Base-by-base conservation (phyloP, 35 echinoderm and acorn worm species). In the Apostichopus parvimensis region DNA sequence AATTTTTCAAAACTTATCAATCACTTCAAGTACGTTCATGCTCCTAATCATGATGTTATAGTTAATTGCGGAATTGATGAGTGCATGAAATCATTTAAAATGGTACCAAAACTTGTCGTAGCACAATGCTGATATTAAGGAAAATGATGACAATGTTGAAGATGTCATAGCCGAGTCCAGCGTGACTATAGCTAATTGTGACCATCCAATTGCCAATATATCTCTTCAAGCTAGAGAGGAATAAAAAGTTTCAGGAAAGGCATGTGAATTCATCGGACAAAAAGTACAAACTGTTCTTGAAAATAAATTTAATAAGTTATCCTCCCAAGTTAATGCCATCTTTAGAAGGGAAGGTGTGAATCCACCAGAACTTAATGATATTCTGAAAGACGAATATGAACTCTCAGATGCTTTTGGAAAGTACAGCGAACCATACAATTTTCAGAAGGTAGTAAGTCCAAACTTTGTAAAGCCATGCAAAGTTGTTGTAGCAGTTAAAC, bases 21-120 rank as follows among this genome's bases (percentile, higher is more conserved):
- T 66, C 62, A 66, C 17, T 66, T 66, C 9, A 66, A 66, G 62
- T 5, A 66, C 17, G 62, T 66, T 12, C 62, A 66, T 66, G 1
- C 62, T 12, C 9, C 9, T 66, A 1, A 66, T 66, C 62, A 9
- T 66, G 62, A 66, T 9, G 9, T 66, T 66, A 66, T 12, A 66
- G 17, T 66, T 66, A 66, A 66, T 66, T 66, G 62, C 17, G 62
- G 62, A 66, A 15, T 66, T 66, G 6, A 66, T 66, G 62, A 66
- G 17, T 66, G 62, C 62, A 66, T 9, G 62, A 66, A 66, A 66
- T 66, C 62, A 66, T 25, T 9, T 53, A 24, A 79, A 28, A 28
- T 24, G 78, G 78, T 79, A 79, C 78, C 22, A 79, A 79, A 79
- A 79, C 78, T 79, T 24, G 78, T 79, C 78, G 21, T 25, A 79